Conservation (phyloP, 2,113 vertebrate species). For the Daboia siamensis region DNA sequence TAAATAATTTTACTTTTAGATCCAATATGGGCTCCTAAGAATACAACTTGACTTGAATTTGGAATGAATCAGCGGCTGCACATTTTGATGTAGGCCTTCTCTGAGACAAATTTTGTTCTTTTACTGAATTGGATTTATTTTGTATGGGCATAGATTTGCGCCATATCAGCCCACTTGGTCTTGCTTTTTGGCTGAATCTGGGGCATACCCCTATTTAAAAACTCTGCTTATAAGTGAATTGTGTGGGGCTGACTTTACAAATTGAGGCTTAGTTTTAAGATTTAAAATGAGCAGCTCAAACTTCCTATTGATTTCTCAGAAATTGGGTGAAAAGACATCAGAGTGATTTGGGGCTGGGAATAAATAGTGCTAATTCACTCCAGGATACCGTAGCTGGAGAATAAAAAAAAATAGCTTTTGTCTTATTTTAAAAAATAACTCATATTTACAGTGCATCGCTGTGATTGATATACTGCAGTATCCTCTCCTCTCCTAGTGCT, state of each 20-base stretch:
- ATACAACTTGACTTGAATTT: neutral
- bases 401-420: neutral
- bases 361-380: neutral
- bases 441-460: neutral
- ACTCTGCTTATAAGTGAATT: neutral
- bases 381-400: neutral
- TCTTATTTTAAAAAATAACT: neutral
- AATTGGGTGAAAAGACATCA: neutral
- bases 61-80: neutral
- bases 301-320: neutral
- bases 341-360: neutral
- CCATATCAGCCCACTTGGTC: neutral
- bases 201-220: neutral
- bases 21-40: neutral
- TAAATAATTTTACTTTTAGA: neutral
- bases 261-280: neutral
- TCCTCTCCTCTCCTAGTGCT: too few species aligned
- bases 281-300: neutral
- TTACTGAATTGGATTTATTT: neutral
- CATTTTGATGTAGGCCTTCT: neutral
- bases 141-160: neutral
- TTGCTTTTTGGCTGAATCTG: neutral
- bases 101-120: neutral
- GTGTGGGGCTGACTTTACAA: neutral
- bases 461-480: neutral